phyloP scores from a whole-genome alignment of 2,113 vertebrate genomes.

The Dryoscopus gambensis region DNA sequence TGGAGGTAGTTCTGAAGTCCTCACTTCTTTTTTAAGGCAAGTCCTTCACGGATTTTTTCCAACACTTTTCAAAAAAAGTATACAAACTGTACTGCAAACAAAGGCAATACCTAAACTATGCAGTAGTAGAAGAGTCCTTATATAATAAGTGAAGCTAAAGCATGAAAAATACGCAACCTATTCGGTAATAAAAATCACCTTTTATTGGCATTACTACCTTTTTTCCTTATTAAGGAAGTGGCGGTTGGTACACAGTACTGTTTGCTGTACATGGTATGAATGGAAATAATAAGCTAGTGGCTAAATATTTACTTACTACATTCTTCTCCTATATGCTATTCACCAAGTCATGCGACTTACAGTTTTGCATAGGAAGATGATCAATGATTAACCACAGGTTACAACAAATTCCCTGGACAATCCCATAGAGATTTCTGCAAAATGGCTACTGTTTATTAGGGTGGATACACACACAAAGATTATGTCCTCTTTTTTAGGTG shows the following conservation, averaged over 20 bases:
- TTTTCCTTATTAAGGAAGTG: constrained; percentile 33
- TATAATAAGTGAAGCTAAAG: neutral
- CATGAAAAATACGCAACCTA: neutral
- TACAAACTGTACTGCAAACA: neutral
- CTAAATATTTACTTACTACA: constrained; percentile 59
- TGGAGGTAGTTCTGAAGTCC: neutral
- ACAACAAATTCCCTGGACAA: neutral
- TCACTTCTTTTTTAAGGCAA: neutral
- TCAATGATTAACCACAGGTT: constrained; percentile 59
- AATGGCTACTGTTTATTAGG: neutral
- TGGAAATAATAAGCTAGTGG: constrained; percentile 19
- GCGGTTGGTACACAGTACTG: neutral
- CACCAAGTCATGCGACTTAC: neutral
- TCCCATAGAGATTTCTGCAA: neutral
- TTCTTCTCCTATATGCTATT: constrained; percentile 43
- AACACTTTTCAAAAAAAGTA: neutral
- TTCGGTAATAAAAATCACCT: neutral
- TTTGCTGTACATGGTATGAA: neutral
- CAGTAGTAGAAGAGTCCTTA: neutral
- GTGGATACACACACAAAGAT: neutral
- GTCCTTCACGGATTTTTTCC: neutral
- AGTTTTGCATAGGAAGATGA: constrained; percentile 8
- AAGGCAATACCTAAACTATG: neutral
- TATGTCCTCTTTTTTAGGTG: neutral
- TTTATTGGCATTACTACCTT: neutral